Percentiles rank a stretch among this genome's conserved stretches.
phyloP scores from a whole-genome alignment of 2,888 invertebrate species.

The Parnassius glacialis region DNA sequence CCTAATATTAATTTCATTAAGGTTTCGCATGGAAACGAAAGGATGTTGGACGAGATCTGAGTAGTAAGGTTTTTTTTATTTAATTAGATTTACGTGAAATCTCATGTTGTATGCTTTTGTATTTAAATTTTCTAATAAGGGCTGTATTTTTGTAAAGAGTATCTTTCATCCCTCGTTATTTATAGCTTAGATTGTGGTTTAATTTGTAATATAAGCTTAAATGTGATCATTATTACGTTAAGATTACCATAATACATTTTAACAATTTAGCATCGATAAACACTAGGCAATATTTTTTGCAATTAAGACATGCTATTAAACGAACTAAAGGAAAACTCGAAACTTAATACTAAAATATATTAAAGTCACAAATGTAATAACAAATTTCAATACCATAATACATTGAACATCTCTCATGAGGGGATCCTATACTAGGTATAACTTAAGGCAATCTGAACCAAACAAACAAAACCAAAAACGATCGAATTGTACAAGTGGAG shows the following conservation, averaged over 20 bases:
- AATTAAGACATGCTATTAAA: too few species aligned
- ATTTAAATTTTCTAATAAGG: slow-evolving; percentile 49
- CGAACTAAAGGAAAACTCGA: too few species aligned
- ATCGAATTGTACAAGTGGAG: slow-evolving; percentile 2
- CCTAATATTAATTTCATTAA: slow-evolving; percentile 67
- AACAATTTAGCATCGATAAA: background rate
- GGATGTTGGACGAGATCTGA: slow-evolving; percentile 39
- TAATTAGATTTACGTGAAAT: slow-evolving; percentile 30
- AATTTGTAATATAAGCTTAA: slow-evolving; percentile 11
- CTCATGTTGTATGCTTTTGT: slow-evolving; percentile 38
- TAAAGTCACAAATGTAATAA: too few species aligned
- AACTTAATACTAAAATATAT: too few species aligned
- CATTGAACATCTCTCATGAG: too few species aligned
- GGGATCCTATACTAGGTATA: too few species aligned
- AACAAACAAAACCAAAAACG: background rate
- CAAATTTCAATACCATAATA: too few species aligned
- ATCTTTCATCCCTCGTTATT: slow-evolving; percentile 70
- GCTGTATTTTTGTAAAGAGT: slow-evolving; percentile 65
- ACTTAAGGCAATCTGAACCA: too few species aligned
- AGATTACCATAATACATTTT: slow-evolving; percentile 1
- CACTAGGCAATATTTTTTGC: background rate
- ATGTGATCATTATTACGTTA: slow-evolving; percentile 12
- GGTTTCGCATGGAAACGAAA: slow-evolving; percentile 78
- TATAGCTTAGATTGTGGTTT: slow-evolving; percentile 23
- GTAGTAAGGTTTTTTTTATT: slow-evolving; percentile 33